phyloP scores from a whole-genome alignment of 2,888 invertebrate species.

The Dioctria linearis region DNA sequence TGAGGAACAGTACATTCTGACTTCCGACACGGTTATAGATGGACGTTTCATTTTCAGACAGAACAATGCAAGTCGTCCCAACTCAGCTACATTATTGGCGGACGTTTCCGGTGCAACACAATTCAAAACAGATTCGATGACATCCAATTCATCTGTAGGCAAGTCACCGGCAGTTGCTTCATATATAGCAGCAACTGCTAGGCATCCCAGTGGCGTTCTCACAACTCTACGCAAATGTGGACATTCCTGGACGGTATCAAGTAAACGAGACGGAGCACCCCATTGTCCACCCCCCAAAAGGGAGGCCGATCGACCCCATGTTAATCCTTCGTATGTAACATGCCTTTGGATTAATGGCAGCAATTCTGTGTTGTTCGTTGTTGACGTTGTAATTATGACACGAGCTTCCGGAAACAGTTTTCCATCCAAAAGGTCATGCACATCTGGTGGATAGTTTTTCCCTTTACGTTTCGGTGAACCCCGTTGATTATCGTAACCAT shows the following conservation, averaged over 20 bases:
- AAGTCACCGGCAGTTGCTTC: slow-evolving; percentile 71
- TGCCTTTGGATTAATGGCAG: slow-evolving; percentile 72
- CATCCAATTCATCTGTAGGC: slow-evolving; percentile 67
- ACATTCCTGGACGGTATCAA: slow-evolving; percentile 70
- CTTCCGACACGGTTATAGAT: slow-evolving; percentile 72
- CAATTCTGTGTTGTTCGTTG: slow-evolving; percentile 67
- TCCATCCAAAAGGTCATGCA: slow-evolving; percentile 73
- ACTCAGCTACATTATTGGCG: slow-evolving; percentile 70
- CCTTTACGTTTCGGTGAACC: slow-evolving; percentile 67
- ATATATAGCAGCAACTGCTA: slow-evolving; percentile 73
- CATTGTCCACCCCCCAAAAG: slow-evolving; percentile 72
- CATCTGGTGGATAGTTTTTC: slow-evolving; percentile 70
- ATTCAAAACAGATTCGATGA: slow-evolving; percentile 68
- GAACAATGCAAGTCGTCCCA: slow-evolving; percentile 73
- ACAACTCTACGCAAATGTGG: slow-evolving; percentile 70
- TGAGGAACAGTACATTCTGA: slow-evolving; percentile 71
- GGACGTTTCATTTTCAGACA: slow-evolving; percentile 72
- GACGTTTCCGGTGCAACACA: slow-evolving; percentile 66
- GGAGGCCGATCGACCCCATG: slow-evolving; percentile 72
- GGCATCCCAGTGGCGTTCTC: slow-evolving; percentile 73
- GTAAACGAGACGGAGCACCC: slow-evolving; percentile 70
- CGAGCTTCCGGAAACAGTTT: slow-evolving; percentile 73
- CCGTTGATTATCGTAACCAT: slow-evolving; percentile 71
- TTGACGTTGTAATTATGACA: slow-evolving; percentile 72
- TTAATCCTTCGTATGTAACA: slow-evolving; percentile 72